A percentile compares a stretch with the other conserved stretches of the same genome.
Evolutionary conservation across 64 coral and sea anemone genomes (phyloP).

Genomic region (Astreopora myriophthalma): DNA sequence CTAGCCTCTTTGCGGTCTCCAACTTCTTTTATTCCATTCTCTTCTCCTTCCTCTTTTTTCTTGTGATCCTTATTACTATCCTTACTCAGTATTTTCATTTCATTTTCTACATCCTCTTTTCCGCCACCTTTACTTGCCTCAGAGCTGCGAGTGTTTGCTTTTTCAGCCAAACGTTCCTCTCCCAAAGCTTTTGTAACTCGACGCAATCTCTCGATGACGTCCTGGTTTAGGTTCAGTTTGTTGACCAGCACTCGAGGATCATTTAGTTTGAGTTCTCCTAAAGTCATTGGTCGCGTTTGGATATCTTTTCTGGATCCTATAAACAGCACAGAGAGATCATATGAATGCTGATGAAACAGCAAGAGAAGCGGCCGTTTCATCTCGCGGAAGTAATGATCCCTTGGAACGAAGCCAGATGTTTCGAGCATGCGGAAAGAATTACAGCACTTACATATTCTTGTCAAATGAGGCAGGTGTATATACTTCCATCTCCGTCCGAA

Average conservation of each 20-base stretch:
- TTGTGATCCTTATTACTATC: not conserved
- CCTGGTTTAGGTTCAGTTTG: not conserved
- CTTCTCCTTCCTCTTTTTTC: not conserved
- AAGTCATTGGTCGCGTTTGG: not conserved
- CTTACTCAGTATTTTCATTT: not conserved
- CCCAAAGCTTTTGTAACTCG: not conserved
- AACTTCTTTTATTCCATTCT: not conserved
- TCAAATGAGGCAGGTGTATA: too few species aligned
- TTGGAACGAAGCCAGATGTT: too few species aligned
- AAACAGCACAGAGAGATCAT: not conserved
- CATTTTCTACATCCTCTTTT: not conserved
- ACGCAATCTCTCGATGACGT: constrained; percentile 2
- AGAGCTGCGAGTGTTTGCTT: not conserved
- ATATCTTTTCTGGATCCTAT: not conserved
- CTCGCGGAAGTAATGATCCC: too few species aligned
- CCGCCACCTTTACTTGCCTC: too few species aligned
- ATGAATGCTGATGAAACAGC: not conserved
- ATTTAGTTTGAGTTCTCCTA: constrained; percentile 7
- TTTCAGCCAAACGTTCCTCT: not conserved
- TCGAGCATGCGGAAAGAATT: too few species aligned
- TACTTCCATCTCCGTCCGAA: too few species aligned
- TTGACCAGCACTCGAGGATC: not conserved
- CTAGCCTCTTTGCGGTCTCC: not conserved
- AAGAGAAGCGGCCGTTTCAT: not conserved
- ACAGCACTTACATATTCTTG: too few species aligned